Evolutionary conservation across 2,888 invertebrate genomes (phyloP).

Genomic region (Oxystoma pomonae): DNA sequence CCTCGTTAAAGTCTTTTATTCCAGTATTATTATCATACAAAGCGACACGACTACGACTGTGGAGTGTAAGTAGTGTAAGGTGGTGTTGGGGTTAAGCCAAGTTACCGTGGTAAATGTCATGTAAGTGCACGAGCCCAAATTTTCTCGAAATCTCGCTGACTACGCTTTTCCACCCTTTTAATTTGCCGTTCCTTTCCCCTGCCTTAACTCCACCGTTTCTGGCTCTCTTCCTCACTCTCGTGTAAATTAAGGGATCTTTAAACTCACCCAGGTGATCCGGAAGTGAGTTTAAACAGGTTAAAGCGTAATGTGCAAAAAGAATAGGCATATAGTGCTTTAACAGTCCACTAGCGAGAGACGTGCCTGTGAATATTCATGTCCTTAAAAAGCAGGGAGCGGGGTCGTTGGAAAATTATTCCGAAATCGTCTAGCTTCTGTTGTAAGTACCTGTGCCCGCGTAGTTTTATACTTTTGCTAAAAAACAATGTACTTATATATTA

Average conservation of each 20-base stretch:
- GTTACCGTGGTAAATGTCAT: no score
- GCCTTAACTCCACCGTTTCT: not conserved
- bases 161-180: not conserved
- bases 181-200: not conserved
- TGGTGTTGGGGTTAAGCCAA: no score
- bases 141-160: not conserved
- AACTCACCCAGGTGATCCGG: not conserved
- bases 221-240: not conserved
- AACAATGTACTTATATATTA: no score
- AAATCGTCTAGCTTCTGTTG: no score
- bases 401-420: no score
- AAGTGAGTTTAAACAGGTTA: not conserved
- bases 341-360: not conserved
- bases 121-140: no score
- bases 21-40: no score
- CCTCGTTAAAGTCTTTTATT: no score
- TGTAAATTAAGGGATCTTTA: not conserved
- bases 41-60: no score
- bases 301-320: not conserved
- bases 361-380: not conserved
- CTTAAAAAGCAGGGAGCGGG: not conserved
- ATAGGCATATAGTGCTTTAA: not conserved
- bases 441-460: no score
- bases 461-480: no score
- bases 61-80: no score